Base-by-base conservation (phyloP, 2,888 invertebrate genomes). In the Latheticus oryzae region DNA sequence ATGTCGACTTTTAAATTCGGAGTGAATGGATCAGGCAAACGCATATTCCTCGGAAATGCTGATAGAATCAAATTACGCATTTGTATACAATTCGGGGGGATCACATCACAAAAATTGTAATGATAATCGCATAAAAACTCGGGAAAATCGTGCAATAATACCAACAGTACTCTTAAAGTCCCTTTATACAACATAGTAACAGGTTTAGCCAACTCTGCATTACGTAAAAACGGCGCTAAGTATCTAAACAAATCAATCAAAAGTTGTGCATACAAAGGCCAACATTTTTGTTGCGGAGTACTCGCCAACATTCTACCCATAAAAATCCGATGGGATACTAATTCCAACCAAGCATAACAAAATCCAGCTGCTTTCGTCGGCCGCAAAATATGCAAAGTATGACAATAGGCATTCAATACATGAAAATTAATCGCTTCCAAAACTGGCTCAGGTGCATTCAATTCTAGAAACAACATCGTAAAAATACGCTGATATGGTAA, bases 51-150 rank as follows among this genome's bases (percentile, higher is more conserved):
- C 5, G 99, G 99, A 77, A 97, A 99, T 1, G 99, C 99, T 2
- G 97, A 97, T 60, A 99, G 82, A 48, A 99, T 97, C 52, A 99
- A 84, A 77, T 99, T 99, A 42, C 99, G 85, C 95, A 99, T 95
- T 79, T 94, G 98, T 66, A 99, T 97, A 80, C 99, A 99, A 78
- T 99, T 99, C 2, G 98, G 95, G 35, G 99, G 98, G 70, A 99
- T 98, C 59, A 95, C 97, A 79, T 99, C 99, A 78, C 99, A 98
- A 81, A 99, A 97, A 32, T 95, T 94, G 78, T 98, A 98, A 78
- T 99, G 97, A 79, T 97, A 98, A 77, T 99, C 99, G 79, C 98
- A 98, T 42, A 99, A 84, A 78, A 99, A 97, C 80, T 99, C 99
- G 0, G 99, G 99, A 78, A 99, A 99, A 78, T 99, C 99, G 76